Conservation (phyloP, 2,888 invertebrate species). For the Ceratothoa steindachneri region DNA sequence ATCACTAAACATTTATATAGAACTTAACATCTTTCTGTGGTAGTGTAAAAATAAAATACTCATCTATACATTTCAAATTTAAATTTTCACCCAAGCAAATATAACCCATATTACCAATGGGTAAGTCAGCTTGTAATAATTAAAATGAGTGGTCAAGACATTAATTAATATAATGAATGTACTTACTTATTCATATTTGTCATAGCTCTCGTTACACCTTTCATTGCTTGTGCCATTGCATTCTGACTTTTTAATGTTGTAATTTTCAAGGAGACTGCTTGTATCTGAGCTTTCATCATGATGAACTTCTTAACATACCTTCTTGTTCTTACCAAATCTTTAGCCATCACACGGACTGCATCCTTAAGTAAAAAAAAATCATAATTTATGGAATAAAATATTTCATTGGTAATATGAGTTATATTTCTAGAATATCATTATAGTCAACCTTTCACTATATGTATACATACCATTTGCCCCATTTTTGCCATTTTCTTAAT, state of each 20-base stretch:
- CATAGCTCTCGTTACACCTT: constrained; percentile 97
- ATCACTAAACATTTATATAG: too few species aligned
- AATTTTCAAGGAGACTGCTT: constrained; percentile 94
- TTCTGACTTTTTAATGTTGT: constrained; percentile 96
- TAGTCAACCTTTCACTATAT: neutral
- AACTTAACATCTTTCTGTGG: too few species aligned
- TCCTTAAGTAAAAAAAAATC: constrained; percentile 63
- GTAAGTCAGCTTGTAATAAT: too few species aligned
- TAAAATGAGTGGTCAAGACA: too few species aligned
- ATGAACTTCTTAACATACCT: constrained; percentile 95
- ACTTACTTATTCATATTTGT: constrained; percentile 85
- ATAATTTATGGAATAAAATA: neutral
- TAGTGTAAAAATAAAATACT: too few species aligned
- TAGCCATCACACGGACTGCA: constrained; percentile 99
- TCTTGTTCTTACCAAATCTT: constrained; percentile 92
- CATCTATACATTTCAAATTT: too few species aligned
- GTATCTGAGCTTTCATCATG: constrained; percentile 98
- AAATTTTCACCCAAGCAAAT: too few species aligned
- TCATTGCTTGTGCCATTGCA: constrained; percentile 99
- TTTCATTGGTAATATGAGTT: neutral
- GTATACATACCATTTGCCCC: constrained; percentile 81
- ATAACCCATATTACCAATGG: too few species aligned
- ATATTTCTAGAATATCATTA: neutral
- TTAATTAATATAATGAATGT: too few species aligned
- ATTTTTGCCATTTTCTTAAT: constrained; percentile 99